These are phyloP conservation scores for Cryptus viduatorius DNA, from an alignment of 2,888 invertebrate species.

Conservation along the genomic window DNA sequence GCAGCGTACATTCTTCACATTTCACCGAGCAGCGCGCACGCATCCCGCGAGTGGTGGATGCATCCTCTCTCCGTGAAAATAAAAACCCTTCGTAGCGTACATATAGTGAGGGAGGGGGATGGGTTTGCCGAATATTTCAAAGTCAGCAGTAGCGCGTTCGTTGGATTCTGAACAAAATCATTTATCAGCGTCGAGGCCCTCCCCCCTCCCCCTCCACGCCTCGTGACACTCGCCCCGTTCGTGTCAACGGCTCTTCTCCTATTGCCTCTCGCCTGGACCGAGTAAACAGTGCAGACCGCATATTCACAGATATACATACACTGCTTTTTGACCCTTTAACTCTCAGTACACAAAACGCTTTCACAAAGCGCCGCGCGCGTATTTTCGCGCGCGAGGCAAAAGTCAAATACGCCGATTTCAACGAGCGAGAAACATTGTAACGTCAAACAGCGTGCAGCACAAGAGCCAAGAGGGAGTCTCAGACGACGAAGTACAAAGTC, in stretches of 20 bases:
- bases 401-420: conserved; percentile 28
- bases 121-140: conserved; percentile 46
- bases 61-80: background rate
- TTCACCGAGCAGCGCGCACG: conserved; percentile 32
- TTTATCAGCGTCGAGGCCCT: conserved; percentile 48
- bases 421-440: conserved; percentile 18
- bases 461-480: no score
- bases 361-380: background rate
- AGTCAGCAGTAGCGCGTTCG: conserved; percentile 33
- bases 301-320: conserved; percentile 4
- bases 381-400: background rate
- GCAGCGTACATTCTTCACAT: conserved; percentile 45
- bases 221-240: conserved; percentile 35
- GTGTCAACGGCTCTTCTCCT: conserved; percentile 39
- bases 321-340: background rate
- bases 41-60: conserved; percentile 17
- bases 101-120: background rate
- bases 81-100: background rate
- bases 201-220: background rate
- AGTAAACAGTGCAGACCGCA: conserved; percentile 14
- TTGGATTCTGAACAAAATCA: conserved; percentile 33
- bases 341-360: background rate
- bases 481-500: background rate
- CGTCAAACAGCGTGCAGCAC: conserved; percentile 6
- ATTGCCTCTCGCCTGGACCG: background rate